A percentile compares a stretch with the other conserved stretches of the same genome.
These are phyloP conservation scores for Apteryx mantelli DNA, from an alignment of 2,113 vertebrate genomes.

Conservation along the genomic window DNA sequence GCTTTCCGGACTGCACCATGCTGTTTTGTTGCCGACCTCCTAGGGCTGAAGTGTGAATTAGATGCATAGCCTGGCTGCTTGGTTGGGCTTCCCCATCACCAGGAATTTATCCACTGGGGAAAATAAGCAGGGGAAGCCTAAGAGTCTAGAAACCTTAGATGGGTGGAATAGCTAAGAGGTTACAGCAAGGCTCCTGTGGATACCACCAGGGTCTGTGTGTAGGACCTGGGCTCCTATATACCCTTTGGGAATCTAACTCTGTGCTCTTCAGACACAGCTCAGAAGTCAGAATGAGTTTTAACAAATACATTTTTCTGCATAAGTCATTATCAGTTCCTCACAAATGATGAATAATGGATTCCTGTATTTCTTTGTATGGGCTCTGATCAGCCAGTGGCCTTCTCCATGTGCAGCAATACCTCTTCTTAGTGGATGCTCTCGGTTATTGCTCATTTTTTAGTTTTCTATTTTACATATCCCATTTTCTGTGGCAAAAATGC, in stretches of 20 bases:
- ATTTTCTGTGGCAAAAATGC: background rate
- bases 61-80: background rate
- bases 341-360: background rate
- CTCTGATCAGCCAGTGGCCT: background rate
- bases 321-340: background rate
- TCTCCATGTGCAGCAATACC: background rate
- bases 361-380: background rate
- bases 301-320: background rate
- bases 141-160: background rate
- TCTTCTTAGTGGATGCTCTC: background rate
- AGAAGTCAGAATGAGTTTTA: background rate
- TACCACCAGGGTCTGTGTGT: fast-evolving
- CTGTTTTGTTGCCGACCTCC: background rate
- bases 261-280: background rate
- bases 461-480: background rate
- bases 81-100: background rate
- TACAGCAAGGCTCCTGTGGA: background rate
- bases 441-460: background rate
- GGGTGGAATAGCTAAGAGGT: background rate
- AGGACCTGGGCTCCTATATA: background rate
- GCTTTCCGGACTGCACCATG: too few species aligned
- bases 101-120: background rate
- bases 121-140: background rate
- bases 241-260: fast-evolving
- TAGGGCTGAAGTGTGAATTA: background rate